These are phyloP conservation scores for Mus spretus DNA, from an alignment of 2,797 vertebrate genomes.

Conservation along the genomic window DNA sequence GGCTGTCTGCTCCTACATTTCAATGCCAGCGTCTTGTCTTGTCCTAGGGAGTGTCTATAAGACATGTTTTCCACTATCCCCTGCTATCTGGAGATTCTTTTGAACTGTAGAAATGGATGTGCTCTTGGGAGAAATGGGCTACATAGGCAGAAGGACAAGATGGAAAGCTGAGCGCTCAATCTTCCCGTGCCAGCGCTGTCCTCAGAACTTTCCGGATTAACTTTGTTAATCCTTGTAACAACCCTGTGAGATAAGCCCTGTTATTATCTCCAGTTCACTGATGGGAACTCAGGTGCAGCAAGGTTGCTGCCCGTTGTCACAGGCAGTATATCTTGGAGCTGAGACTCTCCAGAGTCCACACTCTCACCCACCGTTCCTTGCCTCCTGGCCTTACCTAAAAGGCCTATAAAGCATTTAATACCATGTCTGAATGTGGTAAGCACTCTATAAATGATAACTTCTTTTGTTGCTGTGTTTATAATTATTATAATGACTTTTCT, in stretches of 20 bases:
- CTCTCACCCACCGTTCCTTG: not conserved
- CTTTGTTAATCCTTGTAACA: conserved; percentile 34
- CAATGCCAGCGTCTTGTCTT: not conserved
- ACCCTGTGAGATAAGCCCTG: conserved; percentile 35
- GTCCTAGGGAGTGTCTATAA: not conserved
- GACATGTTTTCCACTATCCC: not conserved
- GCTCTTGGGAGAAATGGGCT: conserved; percentile 13
- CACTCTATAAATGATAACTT: conserved; percentile 70
- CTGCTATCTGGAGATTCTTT: not conserved
- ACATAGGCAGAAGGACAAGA: not conserved
- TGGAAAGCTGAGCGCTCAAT: not conserved
- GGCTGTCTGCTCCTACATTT: not conserved
- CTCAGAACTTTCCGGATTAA: conserved; percentile 56
- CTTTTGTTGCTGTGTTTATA: conserved; percentile 70
- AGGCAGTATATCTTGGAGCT: not conserved
- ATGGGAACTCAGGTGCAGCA: conserved; percentile 45
- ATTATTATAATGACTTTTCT: conserved; percentile 72
- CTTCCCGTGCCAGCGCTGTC: not conserved
- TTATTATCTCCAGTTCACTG: conserved; percentile 54
- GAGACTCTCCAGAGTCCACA: not conserved
- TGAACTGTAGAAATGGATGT: not conserved
- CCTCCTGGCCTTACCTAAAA: not conserved
- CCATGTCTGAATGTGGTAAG: conserved; percentile 38
- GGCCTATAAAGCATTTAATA: conserved; percentile 61
- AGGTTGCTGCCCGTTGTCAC: not conserved